Base-by-base conservation (phyloP, 2,113 vertebrate genomes). In the Embiotoca jacksoni region DNA sequence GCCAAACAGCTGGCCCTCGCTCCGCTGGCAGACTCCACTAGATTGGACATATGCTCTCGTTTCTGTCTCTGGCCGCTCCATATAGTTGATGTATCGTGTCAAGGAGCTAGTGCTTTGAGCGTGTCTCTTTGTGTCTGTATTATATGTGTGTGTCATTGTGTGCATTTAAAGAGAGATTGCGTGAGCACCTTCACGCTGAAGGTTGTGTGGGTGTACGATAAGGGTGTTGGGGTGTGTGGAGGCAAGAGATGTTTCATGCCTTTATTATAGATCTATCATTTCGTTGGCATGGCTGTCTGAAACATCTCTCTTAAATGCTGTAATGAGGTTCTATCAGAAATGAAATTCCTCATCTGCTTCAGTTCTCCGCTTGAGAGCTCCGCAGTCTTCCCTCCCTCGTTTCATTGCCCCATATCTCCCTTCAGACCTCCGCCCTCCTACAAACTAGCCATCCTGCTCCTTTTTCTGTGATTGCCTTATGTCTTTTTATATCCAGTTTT, bases 1-100 rank as follows among this genome's bases (percentile, higher is more conserved):
- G 78, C 78, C 85, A 80, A 85, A 89, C 90, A 89, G 85, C 85
- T 86, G 88, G 78, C 73, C 53, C 35, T 59, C 4, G 1, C 81
- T 84, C 83, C 6, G 61, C 84, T 85, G 81, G 59, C 89, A 78
- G 61, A 72, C 80, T 73, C 39, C 3, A 55, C 71, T 39, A 10
- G 65, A 76, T 66, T 80, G 64, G 86, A 83, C 82, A 81, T 62
- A 78, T 72, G 77, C 75, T 83, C 80, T 61, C 60, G n/a, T 89
- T 85, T 83, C 37, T 75, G 57, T 74, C 44, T 55, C 52, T 61
- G 65, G 69, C 78, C 52, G 60, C 79, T 77, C 65, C 5, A 69
- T 60, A 69, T 76, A 81, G 79, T 61, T 78, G 58, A 67, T 0
- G 32, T 3, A 73, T 78, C 35, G 11, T 66, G 32, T 72, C 32